Percentiles rank a stretch among this genome's conserved stretches.
phyloP scores from a whole-genome alignment of 2,888 invertebrate genomes.

The Euplagia quadripunctaria region DNA sequence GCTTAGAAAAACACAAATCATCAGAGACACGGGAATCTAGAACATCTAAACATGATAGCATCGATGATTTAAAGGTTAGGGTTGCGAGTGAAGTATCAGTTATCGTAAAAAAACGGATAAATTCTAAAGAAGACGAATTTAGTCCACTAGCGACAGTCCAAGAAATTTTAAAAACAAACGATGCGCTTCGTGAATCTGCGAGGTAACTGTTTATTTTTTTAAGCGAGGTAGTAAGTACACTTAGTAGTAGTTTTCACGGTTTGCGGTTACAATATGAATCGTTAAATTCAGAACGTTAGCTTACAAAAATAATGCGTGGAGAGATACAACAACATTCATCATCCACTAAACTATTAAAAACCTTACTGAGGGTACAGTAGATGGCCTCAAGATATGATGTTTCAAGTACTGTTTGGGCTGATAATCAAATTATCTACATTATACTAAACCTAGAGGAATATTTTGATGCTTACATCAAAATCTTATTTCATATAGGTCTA shows the following conservation, averaged over 20 bases:
- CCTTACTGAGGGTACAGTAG: too few relatives aligned
- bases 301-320: too few relatives aligned
- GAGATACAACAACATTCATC: too few relatives aligned
- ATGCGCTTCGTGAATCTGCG: slow-evolving; percentile 49
- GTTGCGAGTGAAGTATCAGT: slow-evolving; percentile 26
- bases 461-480: neutral
- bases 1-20: neutral
- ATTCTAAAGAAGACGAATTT: neutral
- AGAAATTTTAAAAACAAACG: neutral
- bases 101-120: neutral
- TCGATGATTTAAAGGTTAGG: slow-evolving; percentile 5
- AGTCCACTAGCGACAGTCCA: neutral
- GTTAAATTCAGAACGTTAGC: too few relatives aligned
- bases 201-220: slow-evolving; percentile 47
- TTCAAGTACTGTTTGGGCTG: neutral
- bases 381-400: too few relatives aligned
- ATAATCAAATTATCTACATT: neutral
- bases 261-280: too few relatives aligned
- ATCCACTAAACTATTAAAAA: too few relatives aligned
- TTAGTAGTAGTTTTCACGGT: too few relatives aligned
- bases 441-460: neutral
- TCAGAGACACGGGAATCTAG: slow-evolving; percentile 3
- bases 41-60: slow-evolving; percentile 10
- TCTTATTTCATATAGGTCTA: too few relatives aligned
- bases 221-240: too few relatives aligned